phyloP scores from a whole-genome alignment of 2,888 invertebrate species.

The Trachelus stipa region DNA sequence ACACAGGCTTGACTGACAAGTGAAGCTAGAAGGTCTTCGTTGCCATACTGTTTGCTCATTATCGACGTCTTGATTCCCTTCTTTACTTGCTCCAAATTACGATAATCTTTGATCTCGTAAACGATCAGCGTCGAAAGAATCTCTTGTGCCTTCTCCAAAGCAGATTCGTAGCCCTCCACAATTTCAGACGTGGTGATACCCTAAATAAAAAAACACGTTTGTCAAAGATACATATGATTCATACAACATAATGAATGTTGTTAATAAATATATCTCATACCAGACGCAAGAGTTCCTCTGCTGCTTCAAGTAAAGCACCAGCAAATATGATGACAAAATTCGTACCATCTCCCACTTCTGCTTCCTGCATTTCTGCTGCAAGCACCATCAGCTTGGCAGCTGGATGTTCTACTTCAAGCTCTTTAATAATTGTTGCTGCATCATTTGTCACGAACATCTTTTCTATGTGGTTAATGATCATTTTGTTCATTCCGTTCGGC shows the following conservation, averaged over 20 bases:
- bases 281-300: conserved; percentile 91
- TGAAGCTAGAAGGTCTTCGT: conserved; percentile 91
- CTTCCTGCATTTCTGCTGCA: conserved; percentile 98
- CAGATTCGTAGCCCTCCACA: conserved; percentile 93
- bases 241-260: not conserved
- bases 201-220: conserved; percentile 53
- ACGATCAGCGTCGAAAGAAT: conserved; percentile 86
- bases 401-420: conserved; percentile 97
- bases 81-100: conserved; percentile 77
- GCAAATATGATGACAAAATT: conserved; percentile 97
- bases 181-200: conserved; percentile 98
- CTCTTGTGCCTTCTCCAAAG: conserved; percentile 89
- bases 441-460: conserved; percentile 99
- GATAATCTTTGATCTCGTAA: conserved; percentile 78
- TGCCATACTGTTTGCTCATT: conserved; percentile 98
- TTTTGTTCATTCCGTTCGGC: conserved; percentile 99
- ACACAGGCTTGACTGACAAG: conserved; percentile 91
- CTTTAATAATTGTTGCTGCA: conserved; percentile 97
- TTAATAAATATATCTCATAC: conserved; percentile 56
- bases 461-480: conserved; percentile 99
- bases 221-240: not conserved
- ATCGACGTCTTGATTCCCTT: conserved; percentile 84
- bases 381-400: conserved; percentile 97
- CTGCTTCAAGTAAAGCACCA: conserved; percentile 90
- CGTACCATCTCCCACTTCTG: conserved; percentile 98